Evolutionary conservation across 2,888 invertebrate species (phyloP), one percentile per base, ranked within the genome.

Genomic region (Drosophila colorata): DNA sequence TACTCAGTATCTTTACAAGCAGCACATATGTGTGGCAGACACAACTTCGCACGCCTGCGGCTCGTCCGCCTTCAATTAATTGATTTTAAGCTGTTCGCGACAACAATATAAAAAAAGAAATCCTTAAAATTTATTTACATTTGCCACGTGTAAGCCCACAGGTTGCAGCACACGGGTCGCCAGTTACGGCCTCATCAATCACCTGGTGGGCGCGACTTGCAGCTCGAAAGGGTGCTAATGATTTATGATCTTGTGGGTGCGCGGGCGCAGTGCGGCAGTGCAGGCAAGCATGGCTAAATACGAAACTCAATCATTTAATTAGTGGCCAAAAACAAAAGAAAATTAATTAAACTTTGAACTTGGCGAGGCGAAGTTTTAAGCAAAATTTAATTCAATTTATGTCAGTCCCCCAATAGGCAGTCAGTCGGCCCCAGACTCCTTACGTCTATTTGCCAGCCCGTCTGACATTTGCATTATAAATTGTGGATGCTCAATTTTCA

Each of bases 271-370:
- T 7, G 35, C 8, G 8, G 13, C 3, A 9, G 11, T 48, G 67
- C 68, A 66, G 53, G 58, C 65, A 73, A 69, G 63, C 78, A 48
- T 73, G 44, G 68, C 86, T 85, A 81, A 88, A 88, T 82, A 67
- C 80, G 80, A 69, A 87, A 87, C 80, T 88, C 87, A 83, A 88
- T 83, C 83, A 83, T 83, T 83, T 88, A 83, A 83, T 83, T 83
- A 83, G 74, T 74, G 80, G 69, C 66, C 33, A 64, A 77, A 88
- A 77, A 86, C 87, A 88, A 83, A 86, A 83, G 83, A 77, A 86
- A 88, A 83, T 83, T 88, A 88, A 83, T 83, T 83, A 87, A 77
- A 80, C 87, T 87, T 73, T 85, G 86, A 87, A 87, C 86, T 85
- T 69, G 68, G 16, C 16, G 20, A 63, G 78, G 44, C 67, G 43